These are phyloP conservation scores for Frankliniella fusca DNA, from an alignment of 2,888 invertebrate species.

Conservation along the genomic window DNA sequence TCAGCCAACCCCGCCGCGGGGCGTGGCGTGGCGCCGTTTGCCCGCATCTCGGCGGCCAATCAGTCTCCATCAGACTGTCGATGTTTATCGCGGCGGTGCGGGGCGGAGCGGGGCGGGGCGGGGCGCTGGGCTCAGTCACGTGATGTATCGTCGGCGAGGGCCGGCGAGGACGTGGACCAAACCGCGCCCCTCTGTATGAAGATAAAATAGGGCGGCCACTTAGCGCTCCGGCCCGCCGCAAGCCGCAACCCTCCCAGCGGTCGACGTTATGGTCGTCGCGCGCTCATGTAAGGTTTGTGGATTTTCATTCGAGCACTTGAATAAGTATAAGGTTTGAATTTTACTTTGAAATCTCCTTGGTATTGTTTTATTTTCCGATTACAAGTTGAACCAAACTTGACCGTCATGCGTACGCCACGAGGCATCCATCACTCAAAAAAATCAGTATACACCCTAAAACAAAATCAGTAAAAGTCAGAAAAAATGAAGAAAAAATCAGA, in stretches of 20 bases:
- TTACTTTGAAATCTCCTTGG: background rate
- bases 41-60: conserved; percentile 40
- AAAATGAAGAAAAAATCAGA: too few relatives aligned
- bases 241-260: background rate
- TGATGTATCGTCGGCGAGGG: conserved; percentile 30
- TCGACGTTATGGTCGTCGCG: too few relatives aligned
- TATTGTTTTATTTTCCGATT: background rate
- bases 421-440: too few relatives aligned
- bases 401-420: too few relatives aligned
- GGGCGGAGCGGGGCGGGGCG: conserved; percentile 44
- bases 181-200: background rate
- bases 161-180: background rate
- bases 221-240: background rate
- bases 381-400: too few relatives aligned
- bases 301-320: too few relatives aligned
- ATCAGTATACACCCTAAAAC: too few relatives aligned
- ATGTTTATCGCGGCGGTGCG: conserved; percentile 45
- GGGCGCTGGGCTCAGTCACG: conserved; percentile 31
- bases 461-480: too few relatives aligned
- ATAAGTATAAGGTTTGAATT: background rate
- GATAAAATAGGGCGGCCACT: background rate
- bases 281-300: too few relatives aligned
- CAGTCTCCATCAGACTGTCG: conserved; percentile 44
- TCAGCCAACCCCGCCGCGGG: too few relatives aligned
- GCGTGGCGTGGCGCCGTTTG: too few relatives aligned